Percentiles rank a stretch among this genome's conserved stretches.
Conservation (phyloP, 2,113 vertebrate species). For the Alces alces region DNA sequence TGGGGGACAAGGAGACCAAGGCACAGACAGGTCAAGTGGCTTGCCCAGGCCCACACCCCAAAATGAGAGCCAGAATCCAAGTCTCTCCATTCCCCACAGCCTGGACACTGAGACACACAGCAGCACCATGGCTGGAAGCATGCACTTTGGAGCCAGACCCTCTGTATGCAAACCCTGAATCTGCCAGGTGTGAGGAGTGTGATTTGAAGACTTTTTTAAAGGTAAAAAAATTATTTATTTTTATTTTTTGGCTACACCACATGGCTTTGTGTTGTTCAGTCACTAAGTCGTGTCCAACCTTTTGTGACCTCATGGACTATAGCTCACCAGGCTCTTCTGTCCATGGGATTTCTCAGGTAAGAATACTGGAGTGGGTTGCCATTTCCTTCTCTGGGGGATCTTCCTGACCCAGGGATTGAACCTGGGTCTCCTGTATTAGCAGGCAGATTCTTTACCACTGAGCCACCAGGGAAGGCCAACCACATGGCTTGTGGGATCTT, state of each 20-base stretch:
- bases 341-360: neutral
- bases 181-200: fast-evolving
- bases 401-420: neutral
- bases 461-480: neutral
- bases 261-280: neutral
- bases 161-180: neutral
- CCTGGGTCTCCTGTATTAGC: neutral
- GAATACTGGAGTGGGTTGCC: neutral
- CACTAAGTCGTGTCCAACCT: neutral
- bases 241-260: neutral
- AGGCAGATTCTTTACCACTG: neutral
- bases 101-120: neutral
- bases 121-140: fast-evolving
- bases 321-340: neutral
- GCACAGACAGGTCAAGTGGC: neutral
- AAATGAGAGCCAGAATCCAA: neutral
- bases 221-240: neutral
- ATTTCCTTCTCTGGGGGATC: neutral
- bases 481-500: neutral
- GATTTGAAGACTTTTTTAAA: neutral
- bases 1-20: neutral
- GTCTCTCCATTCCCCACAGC: neutral
- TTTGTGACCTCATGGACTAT: neutral
- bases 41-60: neutral
- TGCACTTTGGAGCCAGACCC: no score